Conservation (phyloP, 2,113 vertebrate species). For the Eonycteris spelaea region DNA sequence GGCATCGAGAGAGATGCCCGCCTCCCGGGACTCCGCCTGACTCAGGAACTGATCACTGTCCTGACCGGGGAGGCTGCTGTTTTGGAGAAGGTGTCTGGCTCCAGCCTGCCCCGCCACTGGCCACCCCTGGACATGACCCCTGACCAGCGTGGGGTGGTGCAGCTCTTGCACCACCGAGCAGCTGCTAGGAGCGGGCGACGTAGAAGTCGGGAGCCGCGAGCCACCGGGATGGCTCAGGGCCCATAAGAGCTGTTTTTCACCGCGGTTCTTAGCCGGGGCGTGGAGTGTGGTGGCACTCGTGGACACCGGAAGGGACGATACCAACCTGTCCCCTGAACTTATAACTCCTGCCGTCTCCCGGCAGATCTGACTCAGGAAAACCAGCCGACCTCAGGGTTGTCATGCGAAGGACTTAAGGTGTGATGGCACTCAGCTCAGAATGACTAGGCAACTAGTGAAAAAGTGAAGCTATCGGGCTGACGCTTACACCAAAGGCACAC, state of each 20-base stretch:
- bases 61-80: background rate
- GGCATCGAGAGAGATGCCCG: accelerated
- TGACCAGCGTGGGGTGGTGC: accelerated
- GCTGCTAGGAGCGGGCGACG: background rate
- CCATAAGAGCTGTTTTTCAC: constrained; percentile 2
- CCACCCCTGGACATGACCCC: accelerated
- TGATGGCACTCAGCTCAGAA: constrained; percentile 70
- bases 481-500: constrained; percentile 74
- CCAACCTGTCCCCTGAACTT: constrained; percentile 63
- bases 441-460: constrained; percentile 73
- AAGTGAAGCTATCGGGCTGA: constrained; percentile 66
- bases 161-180: background rate
- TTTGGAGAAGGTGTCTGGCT: background rate
- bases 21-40: accelerated
- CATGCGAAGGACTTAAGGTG: constrained; percentile 74
- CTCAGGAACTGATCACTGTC: background rate
- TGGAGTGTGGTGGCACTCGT: background rate
- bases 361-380: constrained; percentile 69
- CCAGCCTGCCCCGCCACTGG: background rate
- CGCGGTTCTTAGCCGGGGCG: background rate
- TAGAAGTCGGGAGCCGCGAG: background rate
- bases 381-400: constrained; percentile 60
- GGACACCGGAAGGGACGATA: constrained; percentile 18
- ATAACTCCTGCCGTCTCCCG: constrained; percentile 57
- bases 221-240: background rate